Evolutionary conservation across 2,113 vertebrate genomes (phyloP).

Genomic region (Passer montanus): DNA sequence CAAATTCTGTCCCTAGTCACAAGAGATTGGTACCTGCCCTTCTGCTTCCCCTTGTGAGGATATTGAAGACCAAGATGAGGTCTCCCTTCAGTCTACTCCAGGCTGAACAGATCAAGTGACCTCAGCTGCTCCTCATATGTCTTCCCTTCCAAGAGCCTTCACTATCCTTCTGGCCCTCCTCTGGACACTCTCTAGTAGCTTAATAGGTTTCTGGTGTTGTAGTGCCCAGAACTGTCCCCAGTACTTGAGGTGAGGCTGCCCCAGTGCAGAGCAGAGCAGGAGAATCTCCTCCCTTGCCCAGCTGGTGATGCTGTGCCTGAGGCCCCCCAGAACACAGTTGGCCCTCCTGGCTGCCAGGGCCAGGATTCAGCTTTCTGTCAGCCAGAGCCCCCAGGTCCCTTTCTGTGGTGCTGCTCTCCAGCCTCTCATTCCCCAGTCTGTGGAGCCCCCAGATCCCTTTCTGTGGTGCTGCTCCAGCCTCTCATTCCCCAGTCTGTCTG

Average conservation of each 20-base stretch:
- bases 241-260: rapidly evolving
- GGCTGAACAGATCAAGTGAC: background rate
- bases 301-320: rapidly evolving
- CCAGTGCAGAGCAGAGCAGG: background rate
- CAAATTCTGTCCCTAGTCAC: background rate
- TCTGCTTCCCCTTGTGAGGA: background rate
- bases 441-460: too few relatives aligned
- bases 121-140: rapidly evolving
- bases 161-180: background rate
- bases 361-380: rapidly evolving
- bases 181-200: background rate
- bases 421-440: background rate
- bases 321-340: rapidly evolving
- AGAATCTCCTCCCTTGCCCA: background rate
- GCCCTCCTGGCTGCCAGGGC: background rate
- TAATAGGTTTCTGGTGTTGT: background rate
- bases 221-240: too few relatives aligned
- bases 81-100: background rate
- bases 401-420: background rate
- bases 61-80: background rate
- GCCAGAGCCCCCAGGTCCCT: background rate
- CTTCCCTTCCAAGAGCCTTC: background rate
- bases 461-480: background rate
- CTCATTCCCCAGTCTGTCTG: background rate
- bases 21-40: background rate